Base-by-base conservation (phyloP, 2,888 invertebrate genomes). In the Imbricaverruca yamaguchii region DNA sequence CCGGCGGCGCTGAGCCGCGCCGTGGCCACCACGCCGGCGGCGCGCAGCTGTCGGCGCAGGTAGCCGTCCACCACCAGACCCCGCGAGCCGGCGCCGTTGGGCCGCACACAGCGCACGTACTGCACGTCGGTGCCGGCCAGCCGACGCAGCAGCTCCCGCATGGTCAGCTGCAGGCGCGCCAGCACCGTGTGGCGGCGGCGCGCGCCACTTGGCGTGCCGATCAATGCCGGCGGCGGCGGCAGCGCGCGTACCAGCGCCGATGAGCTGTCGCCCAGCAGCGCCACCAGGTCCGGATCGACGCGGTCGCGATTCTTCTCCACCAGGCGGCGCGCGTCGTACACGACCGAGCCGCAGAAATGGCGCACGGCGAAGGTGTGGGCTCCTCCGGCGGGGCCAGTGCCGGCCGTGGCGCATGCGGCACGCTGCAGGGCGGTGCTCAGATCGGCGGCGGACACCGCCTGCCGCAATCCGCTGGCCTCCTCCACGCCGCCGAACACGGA, bases 281-380 rank as follows among this genome's bases (percentile, higher is more conserved):
- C 74, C 11, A 12, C 1, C 74, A 74, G 74, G 53, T 18, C 12
- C 53, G 53, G 53, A 55, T 74, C 74, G 53, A 55, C 74, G 21
- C 74, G 74, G 55, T 74, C 74, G 21, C 74, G 74, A 87, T 94
- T 94, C 87, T 94, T 94, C 85, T 93, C 92, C 77, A 94, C 87
- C 87, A 94, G 93, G 6, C 92, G 92, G 67, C 91, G 90, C 0
- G 92, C 93, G 86, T 92, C 92, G 86, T 94, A 94, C 9, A 92
- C 91, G 15, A 94, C 93, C 84, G 91, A 90, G 18, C 93, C 93
- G 67, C 93, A 93, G 85, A 93, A 94, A 86, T 94, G 94, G 84
- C 93, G 91, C 63, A 94, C 90, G 6, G 91, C 91, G 85, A 94
- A 94, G 56, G 74, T 74, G 74, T 74, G 74, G 18, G 53, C 53